Evolutionary conservation across 2,797 vertebrate species (phyloP), one percentile per base, ranked within the genome.

Genomic region (Pipistrellus kuhlii): DNA sequence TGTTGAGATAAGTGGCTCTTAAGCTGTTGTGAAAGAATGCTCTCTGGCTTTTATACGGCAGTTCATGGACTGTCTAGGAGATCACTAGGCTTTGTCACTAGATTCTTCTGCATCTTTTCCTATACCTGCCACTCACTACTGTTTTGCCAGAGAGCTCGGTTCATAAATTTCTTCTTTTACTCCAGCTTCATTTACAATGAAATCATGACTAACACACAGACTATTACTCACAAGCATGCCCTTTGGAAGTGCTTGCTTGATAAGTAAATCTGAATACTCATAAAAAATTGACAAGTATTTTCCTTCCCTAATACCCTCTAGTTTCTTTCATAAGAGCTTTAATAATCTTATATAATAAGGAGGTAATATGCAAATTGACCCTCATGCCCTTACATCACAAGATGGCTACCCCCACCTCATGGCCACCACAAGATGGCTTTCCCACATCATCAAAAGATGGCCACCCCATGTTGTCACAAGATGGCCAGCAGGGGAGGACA

Each of bases 141-240:
- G 25, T 12, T 64, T 92, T 84, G 71, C 66, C 20, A 17, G 25
- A 85, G 41, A 8, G 23, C 41, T 48, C 38, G 12, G 59, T 69
- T 88, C 17, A 62, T 75, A 77, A 85, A 55, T 87, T 66, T 41
- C 59, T 80, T 78, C 8, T 41, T 69, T 78, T 51, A 35, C 64
- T 85, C 84, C 59, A 55, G 68, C 30, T 94, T 85, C 69, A 88
- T 64, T 82, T 85, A 73, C 35, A 88, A 41, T 55, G 15, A 87
- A 90, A 92, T 44, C 12, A 68, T 71, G 62, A 66, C 7, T 38
- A 41, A 59, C 13, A 73, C 25, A 23, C 21, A 18, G 57, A 57
- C 14, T 88, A 57, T 12, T 25, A 41, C 48, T 77, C 68, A 57
- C 27, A 71, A 88, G 41, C 14, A 25, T 91, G 18, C 15, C 59